Conservation (phyloP, 2,113 vertebrate genomes). For the Zingel zingel region DNA sequence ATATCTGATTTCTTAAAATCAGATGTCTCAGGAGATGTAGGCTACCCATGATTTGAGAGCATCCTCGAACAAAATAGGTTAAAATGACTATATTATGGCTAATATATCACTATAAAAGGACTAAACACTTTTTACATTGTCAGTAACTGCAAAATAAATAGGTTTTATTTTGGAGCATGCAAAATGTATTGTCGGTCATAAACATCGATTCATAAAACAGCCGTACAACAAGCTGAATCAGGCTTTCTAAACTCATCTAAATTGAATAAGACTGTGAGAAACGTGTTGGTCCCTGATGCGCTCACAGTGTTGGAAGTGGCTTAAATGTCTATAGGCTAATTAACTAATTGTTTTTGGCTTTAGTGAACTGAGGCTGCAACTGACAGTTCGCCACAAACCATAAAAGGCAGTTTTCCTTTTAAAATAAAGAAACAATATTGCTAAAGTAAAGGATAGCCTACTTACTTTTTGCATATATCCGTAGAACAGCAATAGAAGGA, state of each 20-base stretch:
- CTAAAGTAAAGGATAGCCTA: not conserved
- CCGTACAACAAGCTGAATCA: not conserved
- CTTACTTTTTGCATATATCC: conserved; percentile 70
- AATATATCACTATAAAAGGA: no score
- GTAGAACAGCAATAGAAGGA: conserved; percentile 56
- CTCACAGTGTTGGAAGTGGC: not conserved
- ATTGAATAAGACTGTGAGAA: not conserved
- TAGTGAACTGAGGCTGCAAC: no score
- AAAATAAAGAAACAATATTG: not conserved
- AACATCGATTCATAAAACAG: not conserved
- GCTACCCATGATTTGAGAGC: not conserved
- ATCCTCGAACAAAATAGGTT: not conserved
- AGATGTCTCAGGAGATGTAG: not conserved
- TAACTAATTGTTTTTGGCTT: not conserved
- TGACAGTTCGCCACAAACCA: not conserved
- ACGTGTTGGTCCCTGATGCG: not conserved
- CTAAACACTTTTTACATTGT: not conserved
- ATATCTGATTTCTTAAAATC: not conserved
- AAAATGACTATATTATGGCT: not conserved
- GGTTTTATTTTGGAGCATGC: not conserved
- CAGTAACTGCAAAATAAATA: not conserved
- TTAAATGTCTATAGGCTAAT: not conserved
- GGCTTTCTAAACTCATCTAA: not conserved
- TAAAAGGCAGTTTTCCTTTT: not conserved
- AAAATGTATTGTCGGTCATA: not conserved